Evolutionary conservation across 2,797 vertebrate genomes (phyloP), one percentile per base, ranked within the genome.

Genomic region (Enteromius anoplus): DNA sequence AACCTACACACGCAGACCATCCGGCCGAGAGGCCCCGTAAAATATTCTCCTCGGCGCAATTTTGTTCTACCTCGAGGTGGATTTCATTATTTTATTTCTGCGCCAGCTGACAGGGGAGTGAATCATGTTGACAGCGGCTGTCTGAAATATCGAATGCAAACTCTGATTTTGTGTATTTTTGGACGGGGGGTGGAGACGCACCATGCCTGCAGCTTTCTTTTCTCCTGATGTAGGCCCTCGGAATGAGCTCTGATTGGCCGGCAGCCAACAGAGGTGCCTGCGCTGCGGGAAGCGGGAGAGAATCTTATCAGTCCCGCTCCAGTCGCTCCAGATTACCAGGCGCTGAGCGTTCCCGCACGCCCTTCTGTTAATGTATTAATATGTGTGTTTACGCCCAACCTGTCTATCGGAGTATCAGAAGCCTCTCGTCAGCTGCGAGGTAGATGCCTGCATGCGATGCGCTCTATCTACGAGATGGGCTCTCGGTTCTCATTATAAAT

Each of bases 21-120:
- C 92, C 92, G 92, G 91, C 92, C 91, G 86, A 85, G 89, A 93
- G 89, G 93, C 91, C 65, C 34, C 29, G 72, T 94, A 93, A 94
- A 93, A 94, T 93, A 92, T 93, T 90, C 91, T 91, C 89, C 90
- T 91, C 90, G 90, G 90, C 90, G 92, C 92, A 92, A 93, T 95
- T 94, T 93, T 93, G 92, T 94, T 95, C 93, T 94, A 93, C 93
- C 95, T 94, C 93, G 93, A 94, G 93, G 93, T 93, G 91, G 93
- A 94, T 94, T 95, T 95, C 93, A 94, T 95, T 94, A 94, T 94
- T 95, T 95, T 91, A 94, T 94, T 93, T 93, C 92, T 91, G 93
- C 84, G 87, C 88, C 21, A 80, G 88, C 92, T 95, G 94, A 94
- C 94, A 94, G 93, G 93, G 92, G 92, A 93, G 93, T 95, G 95